Base-by-base conservation (phyloP, 2,888 invertebrate genomes). In the Pinctada fucata region DNA sequence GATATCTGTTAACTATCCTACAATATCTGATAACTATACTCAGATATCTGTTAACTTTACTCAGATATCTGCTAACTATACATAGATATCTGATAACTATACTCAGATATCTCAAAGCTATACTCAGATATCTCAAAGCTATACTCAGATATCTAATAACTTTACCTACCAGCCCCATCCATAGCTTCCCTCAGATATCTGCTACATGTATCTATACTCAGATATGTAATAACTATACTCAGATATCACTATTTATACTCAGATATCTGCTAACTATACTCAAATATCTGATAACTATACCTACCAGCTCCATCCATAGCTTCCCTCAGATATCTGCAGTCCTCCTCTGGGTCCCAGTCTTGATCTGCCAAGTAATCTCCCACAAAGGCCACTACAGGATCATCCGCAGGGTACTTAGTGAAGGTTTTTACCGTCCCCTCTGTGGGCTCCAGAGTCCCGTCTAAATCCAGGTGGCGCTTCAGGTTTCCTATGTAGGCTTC, bases 381-480 rank as follows among this genome's bases (percentile, higher is more conserved):
- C 72, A 84, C 88, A 82, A 83, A 89, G 3, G 52, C 71, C 1
- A 82, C 84, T 8, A 90, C 88, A 5, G 88, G 89, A 75, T 90
- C 90, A 10, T 84, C 85, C 0, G 48, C 82, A 31, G 77, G 80
- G 65, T 83, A 89, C 48, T 64, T 79, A 47, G 48, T 71, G 51
- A 85, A 85, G n/a, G 86, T 83, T 47, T 86, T 86, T 10, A 90
- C 85, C 0, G 86, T 88, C 13, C 90, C 90, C 72, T 86, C 83
- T 4, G 90, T 89, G 68, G 87, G 82, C 76, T 90, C 90, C 78
- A 90, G 87, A 4, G 90, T 90, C 3, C 90, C 89, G 16, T 87
- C 87, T 45, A 84, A 82, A 13, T 67, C 76, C 76, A 89, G 84
- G 13, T 88, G 80, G 48, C 86, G 75, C 76, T 84, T 79, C 70